Evolutionary conservation across 2,888 invertebrate genomes (phyloP), one percentile per base, ranked within the genome.

Genomic region (Cryptocephalus primarius): DNA sequence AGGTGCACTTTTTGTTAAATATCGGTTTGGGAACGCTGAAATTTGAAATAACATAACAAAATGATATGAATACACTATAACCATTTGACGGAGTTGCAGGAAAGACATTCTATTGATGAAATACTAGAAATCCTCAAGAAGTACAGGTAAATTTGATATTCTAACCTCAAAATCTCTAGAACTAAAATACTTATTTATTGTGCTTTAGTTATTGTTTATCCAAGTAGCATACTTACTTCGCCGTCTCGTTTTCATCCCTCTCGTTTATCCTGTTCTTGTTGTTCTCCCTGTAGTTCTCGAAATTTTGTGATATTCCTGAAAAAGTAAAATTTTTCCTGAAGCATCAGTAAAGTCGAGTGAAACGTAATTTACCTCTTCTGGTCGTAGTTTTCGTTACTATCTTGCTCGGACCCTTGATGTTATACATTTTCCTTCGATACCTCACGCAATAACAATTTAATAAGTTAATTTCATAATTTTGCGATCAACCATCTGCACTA

Each of bases 401-500:
- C 75, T 88, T 88, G 72, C 87, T 89, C 53, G 88, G 88, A 54
- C 88, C 87, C 72, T 88, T 88, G 64, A 89, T 83, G 66, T 88
- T 88, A 76, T 89, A 89, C 89, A 89, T 89, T 11, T 9, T 39
- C 32, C 31, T 32, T 1, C 6, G 6, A 22, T 22, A 22, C 6
- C 6, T 22, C 22, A 22, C 3, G 22, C 22, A 22, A 22, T 22
- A 22, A 22, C 22, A 22, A n/a, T n/a, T n/a, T n/a, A n/a, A n/a
- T n/a, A n/a, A n/a, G n/a, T n/a, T n/a, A 22, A 22, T 22, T 22
- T 22, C 22, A 22, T 22, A 22, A 22, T 22, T 22, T 22, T 22
- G 22, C 22, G 6, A 22, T 22, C 3, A 22, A n/a, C n/a, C n/a
- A n/a, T n/a, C n/a, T n/a, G n/a, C n/a, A n/a, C n/a, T n/a, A n/a